Percentiles rank a stretch among this genome's conserved stretches.
Evolutionary conservation across 2,888 invertebrate genomes (phyloP).

Genomic region (Augochlorella aurata): DNA sequence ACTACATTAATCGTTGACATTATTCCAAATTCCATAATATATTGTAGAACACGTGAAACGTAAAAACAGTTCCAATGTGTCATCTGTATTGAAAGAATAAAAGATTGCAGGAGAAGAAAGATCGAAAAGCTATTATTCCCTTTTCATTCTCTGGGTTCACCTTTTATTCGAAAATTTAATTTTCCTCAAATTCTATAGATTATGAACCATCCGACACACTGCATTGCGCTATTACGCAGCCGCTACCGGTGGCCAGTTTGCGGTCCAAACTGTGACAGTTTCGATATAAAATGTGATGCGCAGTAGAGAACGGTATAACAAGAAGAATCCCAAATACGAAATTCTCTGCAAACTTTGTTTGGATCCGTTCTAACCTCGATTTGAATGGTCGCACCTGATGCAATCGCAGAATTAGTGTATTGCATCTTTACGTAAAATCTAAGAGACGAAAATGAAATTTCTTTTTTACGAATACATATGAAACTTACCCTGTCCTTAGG

Average conservation of each 20-base stretch:
- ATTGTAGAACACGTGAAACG: not conserved
- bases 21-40: not conserved
- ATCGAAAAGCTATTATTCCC: not conserved
- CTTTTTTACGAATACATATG: not conserved
- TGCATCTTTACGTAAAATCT: not conserved
- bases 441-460: not conserved
- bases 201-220: constrained; percentile 19
- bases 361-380: constrained; percentile 36
- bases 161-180: not conserved
- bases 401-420: not conserved
- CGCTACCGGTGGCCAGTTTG: not conserved
- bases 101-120: not conserved
- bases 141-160: not conserved
- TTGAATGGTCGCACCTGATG: not conserved
- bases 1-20: constrained; percentile 38
- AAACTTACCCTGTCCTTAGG: constrained; percentile 42
- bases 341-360: not conserved
- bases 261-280: not conserved
- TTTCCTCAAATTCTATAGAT: not conserved
- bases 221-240: constrained; percentile 54
- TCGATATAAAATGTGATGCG: not conserved
- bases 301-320: not conserved
- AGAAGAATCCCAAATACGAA: not conserved
- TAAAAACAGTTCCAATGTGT: not conserved
- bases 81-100: not conserved